phyloP scores from a whole-genome alignment of 2,888 invertebrate species.

The Cheilosia pagana region DNA sequence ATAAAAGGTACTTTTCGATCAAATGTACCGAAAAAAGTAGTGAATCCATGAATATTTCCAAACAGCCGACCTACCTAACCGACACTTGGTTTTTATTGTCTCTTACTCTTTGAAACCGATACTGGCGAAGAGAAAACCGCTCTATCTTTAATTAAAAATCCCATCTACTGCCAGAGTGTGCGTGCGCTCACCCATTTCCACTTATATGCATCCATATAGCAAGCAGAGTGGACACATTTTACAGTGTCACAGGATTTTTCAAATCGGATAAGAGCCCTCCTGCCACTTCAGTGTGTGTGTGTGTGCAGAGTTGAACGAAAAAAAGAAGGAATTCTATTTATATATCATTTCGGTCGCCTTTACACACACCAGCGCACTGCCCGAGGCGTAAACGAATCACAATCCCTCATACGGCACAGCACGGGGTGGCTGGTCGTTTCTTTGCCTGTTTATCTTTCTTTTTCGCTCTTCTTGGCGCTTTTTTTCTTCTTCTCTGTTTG shows the following conservation, averaged over 20 bases:
- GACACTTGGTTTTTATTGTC: conserved; percentile 71
- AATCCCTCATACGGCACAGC: conserved; percentile 72
- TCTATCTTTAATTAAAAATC: neutral
- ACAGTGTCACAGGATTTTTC: conserved; percentile 77
- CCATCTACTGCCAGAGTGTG: conserved; percentile 27
- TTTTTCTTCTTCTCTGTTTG: conserved; percentile 17
- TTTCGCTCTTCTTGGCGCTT: conserved; percentile 52
- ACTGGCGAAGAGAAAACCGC: neutral
- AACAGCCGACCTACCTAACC: conserved; percentile 57
- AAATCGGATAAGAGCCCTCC: conserved; percentile 71
- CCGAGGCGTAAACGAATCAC: conserved; percentile 73
- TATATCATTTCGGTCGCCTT: conserved; percentile 9
- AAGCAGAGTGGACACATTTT: conserved; percentile 75
- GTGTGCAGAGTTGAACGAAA: conserved; percentile 24
- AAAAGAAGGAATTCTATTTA: conserved; percentile 23
- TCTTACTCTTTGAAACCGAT: neutral
- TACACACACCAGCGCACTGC: conserved; percentile 47
- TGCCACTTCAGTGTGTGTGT: conserved; percentile 38
- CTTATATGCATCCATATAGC: conserved; percentile 61
- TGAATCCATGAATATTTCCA: too few relatives aligned
- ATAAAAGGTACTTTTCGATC: too few relatives aligned
- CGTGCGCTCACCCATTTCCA: conserved; percentile 31
- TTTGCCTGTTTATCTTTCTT: conserved; percentile 59
- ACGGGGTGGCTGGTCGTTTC: conserved; percentile 69
- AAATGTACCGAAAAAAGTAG: neutral